These are phyloP conservation scores for Trimorus sp. DNA, from an alignment of 2,888 invertebrate genomes.

Conservation along the genomic window DNA sequence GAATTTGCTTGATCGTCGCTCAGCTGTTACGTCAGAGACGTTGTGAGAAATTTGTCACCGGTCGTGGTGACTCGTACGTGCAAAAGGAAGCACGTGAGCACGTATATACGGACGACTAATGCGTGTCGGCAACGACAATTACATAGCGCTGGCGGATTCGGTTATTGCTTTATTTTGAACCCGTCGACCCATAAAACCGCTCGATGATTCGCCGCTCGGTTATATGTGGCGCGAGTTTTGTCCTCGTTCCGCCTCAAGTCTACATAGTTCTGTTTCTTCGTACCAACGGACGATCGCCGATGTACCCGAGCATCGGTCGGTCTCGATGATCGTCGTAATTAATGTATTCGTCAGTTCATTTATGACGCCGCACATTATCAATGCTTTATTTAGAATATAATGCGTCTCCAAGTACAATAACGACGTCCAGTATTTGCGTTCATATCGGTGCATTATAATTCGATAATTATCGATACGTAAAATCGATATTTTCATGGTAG, in stretches of 20 bases:
- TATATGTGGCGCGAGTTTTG: slow-evolving; percentile 54
- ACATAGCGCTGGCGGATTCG: slow-evolving; percentile 61
- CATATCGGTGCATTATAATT: slow-evolving; percentile 33
- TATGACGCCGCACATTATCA: no score
- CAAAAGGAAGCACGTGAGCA: slow-evolving; percentile 40
- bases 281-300: neutral
- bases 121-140: slow-evolving; percentile 50
- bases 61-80: slow-evolving; percentile 35
- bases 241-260: slow-evolving; percentile 41
- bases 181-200: slow-evolving; percentile 68
- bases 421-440: slow-evolving; percentile 15
- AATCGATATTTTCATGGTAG: slow-evolving; percentile 52
- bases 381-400: no score
- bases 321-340: no score
- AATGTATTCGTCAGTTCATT: no score
- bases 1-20: slow-evolving; percentile 37
- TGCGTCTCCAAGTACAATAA: slow-evolving; percentile 9
- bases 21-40: slow-evolving; percentile 44
- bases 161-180: slow-evolving; percentile 71
- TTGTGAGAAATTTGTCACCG: slow-evolving; percentile 49
- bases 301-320: no score
- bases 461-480: slow-evolving; percentile 55
- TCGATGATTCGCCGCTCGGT: slow-evolving; percentile 44
- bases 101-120: slow-evolving; percentile 39
- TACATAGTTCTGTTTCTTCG: slow-evolving; percentile 22